Base-by-base conservation (phyloP, 2,113 vertebrate genomes). In the Bubalus kerabau region DNA sequence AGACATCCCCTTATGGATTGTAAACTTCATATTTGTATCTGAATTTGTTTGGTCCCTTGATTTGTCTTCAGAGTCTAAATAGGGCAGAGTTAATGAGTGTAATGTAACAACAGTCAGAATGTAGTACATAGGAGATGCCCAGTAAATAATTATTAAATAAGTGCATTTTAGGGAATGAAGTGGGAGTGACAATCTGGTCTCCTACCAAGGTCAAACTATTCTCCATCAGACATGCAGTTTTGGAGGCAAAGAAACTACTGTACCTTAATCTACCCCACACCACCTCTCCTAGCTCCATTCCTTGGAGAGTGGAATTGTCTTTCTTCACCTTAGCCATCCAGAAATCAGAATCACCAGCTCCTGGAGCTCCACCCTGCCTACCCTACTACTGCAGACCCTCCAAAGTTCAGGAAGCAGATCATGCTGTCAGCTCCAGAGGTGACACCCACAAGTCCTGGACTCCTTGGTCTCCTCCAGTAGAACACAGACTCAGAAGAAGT, bases 151-250 rank as follows among this genome's bases (percentile, higher is more conserved):
- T 50, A 62, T 84, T 50, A 62, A 64, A 81, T 56, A 90, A 19
- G 50, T 95, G 54, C 46, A 90, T 90, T 94, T 96, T 90, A 92
- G 92, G 78, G 50, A 90, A 85, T 67, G 80, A 28, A 56, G 7
- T 82, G 83, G 14, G 1, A n/a, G 7, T 54, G 83, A 62, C 46
- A 87, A 56, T 74, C 60, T 28, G 32, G 71, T 81, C 50, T 85
- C 80, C 52, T 85, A 15, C 62, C 40, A 80, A 62, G 78, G 19
- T 92, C 80, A 30, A 67, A 62, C 13, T 48, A 2, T 40, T 56
- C 28, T 21, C 10, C 30, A 0, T 11, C 52, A 23, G 40, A 50
- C 40, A 59, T 30, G 15, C 57, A 52, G 50, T 43, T 85, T 92
- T 90, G 64, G n/a, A 80, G 40, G 71, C 28, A 3, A 54, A 43